Evolutionary conservation across 2,113 vertebrate species (phyloP), one percentile per base, ranked within the genome.

Genomic region (Phasianus colchicus): DNA sequence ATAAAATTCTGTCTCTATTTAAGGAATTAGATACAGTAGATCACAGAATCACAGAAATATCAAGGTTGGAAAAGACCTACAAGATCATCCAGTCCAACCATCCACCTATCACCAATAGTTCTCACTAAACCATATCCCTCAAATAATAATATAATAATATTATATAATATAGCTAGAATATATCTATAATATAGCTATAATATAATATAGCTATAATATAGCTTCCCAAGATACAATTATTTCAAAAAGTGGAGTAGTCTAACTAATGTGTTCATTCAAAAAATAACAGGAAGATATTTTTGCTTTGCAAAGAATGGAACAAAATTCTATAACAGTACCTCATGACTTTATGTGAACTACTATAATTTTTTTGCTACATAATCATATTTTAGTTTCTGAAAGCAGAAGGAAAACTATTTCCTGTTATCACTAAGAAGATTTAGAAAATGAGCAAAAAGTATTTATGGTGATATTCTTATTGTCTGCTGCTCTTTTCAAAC

Each of bases 361-460:
- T 13, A 45, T 38, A 40, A n/a, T 76, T 65, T 76, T 65, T 84
- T 76, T 89, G 40, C 70, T 88, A 71, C 48, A 7, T 15, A 61
- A 21, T 60, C 6, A 76, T 42, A 29, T 64, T 92, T 84, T 29
- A 84, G 43, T 52, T 94, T 94, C 55, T 82, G 19, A 80, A 85
- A 76, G 48, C 52, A 83, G 11, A 11, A 79, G 13, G 11, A 47
- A 20, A 92, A 89, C 5, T 57, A 55, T 92, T 91, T 93, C 75
- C 88, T 90, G 16, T 85, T 89, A 91, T 76, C 45, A 55, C 54
- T 54, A 48, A 87, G 65, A 93, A 93, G 52, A 67, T 32, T 77
- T 77, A 90, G 34, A 93, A 92, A 91, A 92, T 85, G 36, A 93
- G 36, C 32, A 82, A 43, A 95, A 79, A 65, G 73, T 13, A 2